Percentiles rank a stretch among this genome's conserved stretches.
Evolutionary conservation across 2,113 vertebrate genomes (phyloP).

Genomic region (Amphilophus citrinellus): DNA sequence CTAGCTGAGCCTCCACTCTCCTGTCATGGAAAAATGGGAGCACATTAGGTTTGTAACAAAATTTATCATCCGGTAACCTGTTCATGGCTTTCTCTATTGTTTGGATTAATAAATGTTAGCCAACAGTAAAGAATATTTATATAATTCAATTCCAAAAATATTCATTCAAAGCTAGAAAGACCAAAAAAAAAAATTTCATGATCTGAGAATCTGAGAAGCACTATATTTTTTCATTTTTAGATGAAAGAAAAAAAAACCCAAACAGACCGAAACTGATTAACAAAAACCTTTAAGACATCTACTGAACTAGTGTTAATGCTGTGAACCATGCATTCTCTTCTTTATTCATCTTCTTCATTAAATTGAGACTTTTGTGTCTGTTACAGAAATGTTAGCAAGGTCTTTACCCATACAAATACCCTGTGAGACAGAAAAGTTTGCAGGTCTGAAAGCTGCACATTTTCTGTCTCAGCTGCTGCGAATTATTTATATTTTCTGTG

Average conservation of each 20-base stretch:
- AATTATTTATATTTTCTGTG: background rate
- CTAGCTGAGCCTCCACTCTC: conserved; percentile 94
- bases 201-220: no score
- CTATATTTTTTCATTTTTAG: background rate
- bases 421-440: background rate
- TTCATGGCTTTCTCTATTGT: background rate
- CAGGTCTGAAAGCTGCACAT: background rate
- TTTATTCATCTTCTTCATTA: background rate
- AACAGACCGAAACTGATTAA: background rate
- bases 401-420: background rate
- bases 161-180: background rate
- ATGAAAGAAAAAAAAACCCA: background rate
- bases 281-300: background rate
- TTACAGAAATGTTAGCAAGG: background rate
- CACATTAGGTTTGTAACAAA: background rate
- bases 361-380: background rate
- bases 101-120: background rate
- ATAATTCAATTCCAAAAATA: no score
- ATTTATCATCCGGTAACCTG: no score
- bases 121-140: no score
- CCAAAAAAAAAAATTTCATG: background rate
- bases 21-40: conserved; percentile 63
- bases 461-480: background rate
- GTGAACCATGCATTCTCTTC: no score
- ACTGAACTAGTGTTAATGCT: no score